Conservation (phyloP, 2,888 invertebrate genomes). For the Neria commutata region DNA sequence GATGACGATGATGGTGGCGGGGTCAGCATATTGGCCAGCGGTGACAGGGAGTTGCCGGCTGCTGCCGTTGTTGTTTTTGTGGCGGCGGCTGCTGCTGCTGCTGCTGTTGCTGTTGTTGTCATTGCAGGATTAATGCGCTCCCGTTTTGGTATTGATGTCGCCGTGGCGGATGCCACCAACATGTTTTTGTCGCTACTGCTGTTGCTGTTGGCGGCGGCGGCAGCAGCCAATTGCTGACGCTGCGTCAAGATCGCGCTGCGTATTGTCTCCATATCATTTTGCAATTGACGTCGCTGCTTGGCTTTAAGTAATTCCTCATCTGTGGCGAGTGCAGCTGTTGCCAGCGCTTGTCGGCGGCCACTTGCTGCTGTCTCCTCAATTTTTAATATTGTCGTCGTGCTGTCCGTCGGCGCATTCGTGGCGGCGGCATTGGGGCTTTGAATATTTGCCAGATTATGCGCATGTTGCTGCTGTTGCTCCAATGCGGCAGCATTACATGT, state of each 20-base stretch:
- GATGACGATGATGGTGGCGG: conserved; percentile 34
- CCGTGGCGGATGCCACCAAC: conserved; percentile 35
- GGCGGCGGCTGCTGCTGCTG: conserved; percentile 19
- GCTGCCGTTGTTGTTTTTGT: conserved; percentile 7
- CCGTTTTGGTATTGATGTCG: conserved; percentile 51
- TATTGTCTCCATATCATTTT: conserved; percentile 56
- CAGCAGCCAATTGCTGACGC: conserved; percentile 38
- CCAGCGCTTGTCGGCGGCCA: conserved; percentile 9
- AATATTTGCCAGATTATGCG: conserved; percentile 54
- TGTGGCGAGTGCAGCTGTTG: conserved; percentile 21
- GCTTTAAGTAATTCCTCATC: conserved; percentile 47
- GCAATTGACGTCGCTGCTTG: conserved; percentile 55
- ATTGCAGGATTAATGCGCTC: conserved; percentile 54
- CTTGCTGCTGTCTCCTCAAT: conserved; percentile 51
- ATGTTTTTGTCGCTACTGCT: conserved; percentile 32
- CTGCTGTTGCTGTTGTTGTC: conserved; percentile 32
- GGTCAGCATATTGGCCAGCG: conserved; percentile 39
- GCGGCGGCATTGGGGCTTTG: conserved; percentile 39
- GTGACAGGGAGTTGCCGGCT: conserved; percentile 24
- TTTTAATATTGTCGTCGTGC: conserved; percentile 49
- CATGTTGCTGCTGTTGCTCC: conserved; percentile 24
- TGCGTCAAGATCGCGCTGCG: conserved; percentile 41
- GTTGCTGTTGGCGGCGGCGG: conserved; percentile 14
- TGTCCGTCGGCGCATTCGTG: conserved; percentile 22
- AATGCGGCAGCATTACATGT: conserved; percentile 35